phyloP scores from a whole-genome alignment of 2,888 invertebrate genomes.

The Sisyra terminalis region DNA sequence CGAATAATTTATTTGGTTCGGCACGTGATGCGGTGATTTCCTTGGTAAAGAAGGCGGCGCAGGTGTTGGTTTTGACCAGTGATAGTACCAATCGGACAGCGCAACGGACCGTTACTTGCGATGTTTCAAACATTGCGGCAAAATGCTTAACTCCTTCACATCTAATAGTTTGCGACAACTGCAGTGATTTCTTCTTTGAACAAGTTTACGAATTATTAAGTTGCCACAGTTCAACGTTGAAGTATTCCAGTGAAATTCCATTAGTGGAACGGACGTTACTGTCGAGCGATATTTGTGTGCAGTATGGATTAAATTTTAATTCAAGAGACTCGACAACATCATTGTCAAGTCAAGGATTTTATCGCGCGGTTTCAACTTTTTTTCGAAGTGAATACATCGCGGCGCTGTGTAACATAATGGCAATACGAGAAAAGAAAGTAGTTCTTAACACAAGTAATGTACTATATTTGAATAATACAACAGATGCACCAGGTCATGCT shows the following conservation, averaged over 20 bases:
- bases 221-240: conserved; percentile 45
- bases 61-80: conserved; percentile 59
- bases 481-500: not conserved
- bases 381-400: conserved; percentile 52
- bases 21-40: conserved; percentile 83
- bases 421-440: conserved; percentile 47
- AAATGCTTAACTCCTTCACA: conserved; percentile 58
- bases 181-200: conserved; percentile 51
- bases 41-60: conserved; percentile 82
- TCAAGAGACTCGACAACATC: conserved; percentile 30
- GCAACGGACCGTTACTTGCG: conserved; percentile 14
- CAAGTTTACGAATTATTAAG: conserved; percentile 58
- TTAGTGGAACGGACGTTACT: conserved; percentile 43
- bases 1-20: conserved; percentile 65
- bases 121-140: conserved; percentile 13
- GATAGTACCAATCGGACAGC: conserved; percentile 44
- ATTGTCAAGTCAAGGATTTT: conserved; percentile 31
- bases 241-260: conserved; percentile 38
- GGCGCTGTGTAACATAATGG: conserved; percentile 62
- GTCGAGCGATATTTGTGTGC: conserved; percentile 40
- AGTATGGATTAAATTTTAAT: conserved; percentile 44
- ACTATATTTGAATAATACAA: conserved; percentile 1
- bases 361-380: conserved; percentile 42
- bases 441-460: conserved; percentile 42
- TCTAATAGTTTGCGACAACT: conserved; percentile 56